phyloP scores from a whole-genome alignment of 2,888 invertebrate genomes.

The Teleiodes luculella region DNA sequence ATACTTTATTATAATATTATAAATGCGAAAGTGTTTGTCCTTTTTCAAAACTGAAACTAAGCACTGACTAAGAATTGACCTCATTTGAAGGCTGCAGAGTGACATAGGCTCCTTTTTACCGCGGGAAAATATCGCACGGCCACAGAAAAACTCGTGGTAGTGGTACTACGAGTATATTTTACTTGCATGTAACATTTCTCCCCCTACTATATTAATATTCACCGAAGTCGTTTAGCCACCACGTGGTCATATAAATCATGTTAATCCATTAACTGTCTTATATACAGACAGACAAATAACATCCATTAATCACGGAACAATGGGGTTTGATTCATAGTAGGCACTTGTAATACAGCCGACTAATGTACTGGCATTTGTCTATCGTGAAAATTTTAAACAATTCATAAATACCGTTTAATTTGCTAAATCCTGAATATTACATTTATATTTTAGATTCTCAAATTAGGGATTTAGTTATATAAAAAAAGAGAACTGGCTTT shows the following conservation, averaged over 20 bases:
- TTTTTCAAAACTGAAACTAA: too few species aligned
- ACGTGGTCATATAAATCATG: slow-evolving; percentile 32
- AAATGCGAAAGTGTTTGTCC: too few species aligned
- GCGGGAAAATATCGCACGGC: too few species aligned
- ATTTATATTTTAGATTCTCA: too few species aligned
- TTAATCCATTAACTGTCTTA: slow-evolving; percentile 35
- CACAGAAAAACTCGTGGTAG: too few species aligned
- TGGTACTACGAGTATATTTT: too few species aligned
- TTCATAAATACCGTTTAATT: background rate
- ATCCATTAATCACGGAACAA: slow-evolving; percentile 40
- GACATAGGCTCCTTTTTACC: too few species aligned
- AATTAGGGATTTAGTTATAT: too few species aligned
- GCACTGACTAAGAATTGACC: too few species aligned
- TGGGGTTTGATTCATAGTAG: slow-evolving; percentile 16
- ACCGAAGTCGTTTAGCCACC: slow-evolving; percentile 1
- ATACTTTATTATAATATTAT: too few species aligned
- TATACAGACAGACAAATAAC: slow-evolving; percentile 32
- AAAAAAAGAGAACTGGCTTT: background rate
- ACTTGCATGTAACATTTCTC: background rate
- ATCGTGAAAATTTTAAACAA: background rate
- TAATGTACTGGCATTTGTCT: background rate
- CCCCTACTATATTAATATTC: background rate
- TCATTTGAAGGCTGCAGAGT: too few species aligned
- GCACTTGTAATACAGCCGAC: background rate
- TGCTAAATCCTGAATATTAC: too few species aligned